Conservation (phyloP, 1,140 invertebrate species). For the Bilobella aurantiaca region DNA sequence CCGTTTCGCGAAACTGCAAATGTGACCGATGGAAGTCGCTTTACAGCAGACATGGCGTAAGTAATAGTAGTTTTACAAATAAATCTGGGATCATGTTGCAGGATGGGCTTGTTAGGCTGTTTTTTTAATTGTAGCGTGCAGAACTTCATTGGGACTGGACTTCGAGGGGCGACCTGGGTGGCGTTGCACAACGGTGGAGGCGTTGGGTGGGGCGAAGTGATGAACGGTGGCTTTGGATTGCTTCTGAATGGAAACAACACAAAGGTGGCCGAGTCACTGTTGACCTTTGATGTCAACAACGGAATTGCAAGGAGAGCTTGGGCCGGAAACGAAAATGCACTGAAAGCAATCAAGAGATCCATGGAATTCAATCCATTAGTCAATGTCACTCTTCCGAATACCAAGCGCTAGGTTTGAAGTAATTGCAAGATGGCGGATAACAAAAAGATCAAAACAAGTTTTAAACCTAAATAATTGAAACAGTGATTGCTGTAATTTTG, state of each 20-base stretch:
- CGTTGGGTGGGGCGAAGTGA: slow-evolving; percentile 51
- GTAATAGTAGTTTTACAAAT: background rate
- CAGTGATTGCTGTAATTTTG: too few relatives aligned
- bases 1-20: slow-evolving; percentile 60
- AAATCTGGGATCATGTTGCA: background rate
- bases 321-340: slow-evolving; percentile 46
- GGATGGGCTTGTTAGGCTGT: slow-evolving; percentile 50
- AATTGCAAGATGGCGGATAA: too few relatives aligned
- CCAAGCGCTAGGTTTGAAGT: too few relatives aligned
- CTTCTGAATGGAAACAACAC: slow-evolving; percentile 50
- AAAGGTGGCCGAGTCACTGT: slow-evolving; percentile 46
- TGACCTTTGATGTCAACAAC: slow-evolving; percentile 59
- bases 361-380: slow-evolving; percentile 45
- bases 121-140: too few relatives aligned
- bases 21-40: slow-evolving; percentile 55
- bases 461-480: too few relatives aligned
- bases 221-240: slow-evolving; percentile 59
- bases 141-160: slow-evolving; percentile 56
- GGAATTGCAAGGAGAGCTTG: slow-evolving; percentile 46
- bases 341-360: slow-evolving; percentile 44
- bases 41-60: slow-evolving; percentile 48
- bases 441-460: too few relatives aligned
- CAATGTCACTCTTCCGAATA: slow-evolving; percentile 47
- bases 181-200: slow-evolving; percentile 59
- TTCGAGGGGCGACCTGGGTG: slow-evolving; percentile 56